Base-by-base conservation (phyloP, 2,888 invertebrate species). In the Heliconius ismenius region DNA sequence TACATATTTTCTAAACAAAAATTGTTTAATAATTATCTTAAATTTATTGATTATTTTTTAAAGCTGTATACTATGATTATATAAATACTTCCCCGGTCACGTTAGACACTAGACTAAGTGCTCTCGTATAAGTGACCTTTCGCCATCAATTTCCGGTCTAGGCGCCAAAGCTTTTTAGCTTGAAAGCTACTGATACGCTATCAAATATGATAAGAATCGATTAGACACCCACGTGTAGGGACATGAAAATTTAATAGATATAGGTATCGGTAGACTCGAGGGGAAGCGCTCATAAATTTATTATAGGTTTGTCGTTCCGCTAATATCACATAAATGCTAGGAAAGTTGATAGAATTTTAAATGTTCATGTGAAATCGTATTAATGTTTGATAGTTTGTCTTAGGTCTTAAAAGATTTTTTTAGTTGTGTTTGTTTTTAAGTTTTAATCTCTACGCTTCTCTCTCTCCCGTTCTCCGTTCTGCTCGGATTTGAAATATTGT, bases 111-210 rank as follows among this genome's bases (percentile, higher is more conserved):
- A 67, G 24, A 67, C 67, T 24, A 67, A 43, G 67, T 67, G 67
- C 15, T 67, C 26, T 39, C 26, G 10, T 58, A 10, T 18, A 39
- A 18, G 65, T 65, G 67, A 74, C 64, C 70, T 63, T 75, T 69
- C 54, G 60, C 21, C n/a, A 62, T 36, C 43, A 39, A 39, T 62
- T 24, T 73, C 73, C 63, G 73, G 73, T 62, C 63, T 43, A 65
- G 54, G 68, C 68, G 75, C 24, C 36, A 43, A 67, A 60, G 75
- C 67, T 39, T 62, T 75, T 69, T 68, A 75, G 43, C 60, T 62
- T 11, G 24, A 69, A 75, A 62, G 75, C 43, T 62, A 75, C 24
- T 68, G 75, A 68, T 65, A 65, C 18, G 58, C 65, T 67, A 74
- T 74, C 65, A 74, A 49, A 65, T 21, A 67, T 32, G 43, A 73